Conservation (phyloP, 2,888 invertebrate genomes). For the Limnephilus marmoratus region DNA sequence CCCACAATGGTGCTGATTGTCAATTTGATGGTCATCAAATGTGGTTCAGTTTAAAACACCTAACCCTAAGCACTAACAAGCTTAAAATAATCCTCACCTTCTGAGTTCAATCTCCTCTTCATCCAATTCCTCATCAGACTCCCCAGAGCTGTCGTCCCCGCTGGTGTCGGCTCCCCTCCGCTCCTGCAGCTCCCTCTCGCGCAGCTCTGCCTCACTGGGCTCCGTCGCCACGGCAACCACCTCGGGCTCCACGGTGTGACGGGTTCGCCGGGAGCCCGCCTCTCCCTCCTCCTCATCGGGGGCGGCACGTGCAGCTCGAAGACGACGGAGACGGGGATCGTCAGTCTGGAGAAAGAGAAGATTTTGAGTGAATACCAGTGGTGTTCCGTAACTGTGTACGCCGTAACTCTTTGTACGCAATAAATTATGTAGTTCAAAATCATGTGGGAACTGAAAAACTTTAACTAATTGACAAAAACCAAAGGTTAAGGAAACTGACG, state of each 20-base stretch:
- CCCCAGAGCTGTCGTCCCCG: slow-evolving; percentile 76
- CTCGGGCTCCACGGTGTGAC: slow-evolving; percentile 66
- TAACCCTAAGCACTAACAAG: neutral
- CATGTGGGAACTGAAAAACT: too few species aligned
- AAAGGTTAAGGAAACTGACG: too few species aligned
- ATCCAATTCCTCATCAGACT: slow-evolving; percentile 90
- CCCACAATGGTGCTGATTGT: too few species aligned
- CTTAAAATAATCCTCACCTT: slow-evolving; percentile 74
- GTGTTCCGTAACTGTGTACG: too few species aligned
- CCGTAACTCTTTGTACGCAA: too few species aligned
- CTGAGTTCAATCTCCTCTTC: slow-evolving; percentile 89
- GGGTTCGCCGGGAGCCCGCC: slow-evolving; percentile 69
- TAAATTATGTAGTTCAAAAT: too few species aligned
- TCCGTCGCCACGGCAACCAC: slow-evolving; percentile 63
- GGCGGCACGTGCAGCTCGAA: slow-evolving; percentile 76
- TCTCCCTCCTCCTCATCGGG: slow-evolving; percentile 75
- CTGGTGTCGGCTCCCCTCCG: slow-evolving; percentile 74
- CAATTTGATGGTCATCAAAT: too few species aligned
- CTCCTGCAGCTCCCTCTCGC: slow-evolving; percentile 67
- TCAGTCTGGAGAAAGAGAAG: slow-evolving; percentile 75
- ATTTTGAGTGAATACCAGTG: neutral
- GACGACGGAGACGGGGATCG: slow-evolving; percentile 88
- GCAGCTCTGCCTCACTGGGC: slow-evolving; percentile 71
- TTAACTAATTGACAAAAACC: too few species aligned
- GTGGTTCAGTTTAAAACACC: neutral